Percentiles rank a stretch among this genome's conserved stretches.
Evolutionary conservation across 2,888 invertebrate genomes (phyloP).

Genomic region (Hydraecia micacea): DNA sequence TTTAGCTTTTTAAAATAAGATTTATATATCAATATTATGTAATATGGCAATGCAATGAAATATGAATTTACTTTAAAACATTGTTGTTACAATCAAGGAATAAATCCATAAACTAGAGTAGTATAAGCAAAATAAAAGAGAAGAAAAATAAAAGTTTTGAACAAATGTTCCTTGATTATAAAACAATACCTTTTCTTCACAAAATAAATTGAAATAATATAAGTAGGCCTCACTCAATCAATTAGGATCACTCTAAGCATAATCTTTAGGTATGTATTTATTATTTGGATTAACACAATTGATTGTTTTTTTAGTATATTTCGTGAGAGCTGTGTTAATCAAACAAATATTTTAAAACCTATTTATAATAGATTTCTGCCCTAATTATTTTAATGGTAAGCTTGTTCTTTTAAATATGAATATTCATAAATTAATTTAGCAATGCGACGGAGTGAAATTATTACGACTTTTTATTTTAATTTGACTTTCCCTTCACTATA

Average conservation of each 20-base stretch:
- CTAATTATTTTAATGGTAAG: neutral
- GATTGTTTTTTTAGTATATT: conserved; percentile 38
- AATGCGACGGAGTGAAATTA: neutral
- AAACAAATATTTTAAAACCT: neutral
- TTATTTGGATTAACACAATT: conserved; percentile 45
- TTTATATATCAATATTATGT: neutral
- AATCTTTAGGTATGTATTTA: neutral
- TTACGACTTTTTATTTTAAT: neutral
- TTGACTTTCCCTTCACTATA: neutral
- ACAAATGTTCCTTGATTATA: conserved; percentile 12
- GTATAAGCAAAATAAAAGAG: neutral
- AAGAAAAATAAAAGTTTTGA: neutral
- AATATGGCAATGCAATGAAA: neutral
- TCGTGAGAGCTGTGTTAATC: conserved; percentile 31
- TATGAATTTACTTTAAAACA: neutral
- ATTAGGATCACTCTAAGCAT: conserved; percentile 37
- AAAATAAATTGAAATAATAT: neutral
- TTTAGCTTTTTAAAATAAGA: neutral
- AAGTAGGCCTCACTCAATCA: neutral
- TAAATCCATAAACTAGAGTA: neutral
- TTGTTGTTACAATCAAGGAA: conserved; percentile 32
- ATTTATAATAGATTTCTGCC: neutral
- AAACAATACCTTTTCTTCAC: neutral
- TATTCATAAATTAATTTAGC: neutral
- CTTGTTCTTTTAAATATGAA: neutral